phyloP scores from a whole-genome alignment of 2,888 invertebrate genomes.

The Platycheirus rosarum region DNA sequence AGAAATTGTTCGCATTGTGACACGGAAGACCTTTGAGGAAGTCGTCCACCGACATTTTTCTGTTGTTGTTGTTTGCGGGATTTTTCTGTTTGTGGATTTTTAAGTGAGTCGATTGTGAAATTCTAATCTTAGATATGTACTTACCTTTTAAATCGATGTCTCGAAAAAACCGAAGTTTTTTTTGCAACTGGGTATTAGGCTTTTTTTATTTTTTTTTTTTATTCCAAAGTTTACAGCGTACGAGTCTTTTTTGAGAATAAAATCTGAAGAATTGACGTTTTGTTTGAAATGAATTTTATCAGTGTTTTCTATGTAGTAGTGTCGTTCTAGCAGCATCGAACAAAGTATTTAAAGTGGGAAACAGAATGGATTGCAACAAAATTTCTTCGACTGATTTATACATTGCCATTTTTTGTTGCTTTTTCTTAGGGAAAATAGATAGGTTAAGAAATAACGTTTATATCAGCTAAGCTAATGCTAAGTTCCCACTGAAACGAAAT shows the following conservation, averaged over 20 bases:
- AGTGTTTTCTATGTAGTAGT: neutral
- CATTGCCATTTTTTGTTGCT: no score
- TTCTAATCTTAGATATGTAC: neutral
- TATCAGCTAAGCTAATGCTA: no score
- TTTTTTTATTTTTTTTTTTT: slow-evolving; percentile 11
- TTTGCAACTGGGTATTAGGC: no score
- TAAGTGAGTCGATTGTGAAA: neutral
- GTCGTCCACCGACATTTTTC: slow-evolving; percentile 89
- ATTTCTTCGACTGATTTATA: no score
- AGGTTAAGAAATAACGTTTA: no score
- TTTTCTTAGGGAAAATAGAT: no score
- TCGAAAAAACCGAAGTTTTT: no score
- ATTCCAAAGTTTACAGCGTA: neutral
- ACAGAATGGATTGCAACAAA: neutral
- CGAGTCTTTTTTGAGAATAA: neutral
- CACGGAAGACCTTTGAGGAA: slow-evolving; percentile 96
- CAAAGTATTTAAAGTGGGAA: neutral
- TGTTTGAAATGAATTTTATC: neutral
- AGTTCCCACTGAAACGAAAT: no score
- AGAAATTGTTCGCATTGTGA: slow-evolving; percentile 95
- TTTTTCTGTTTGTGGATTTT: neutral
- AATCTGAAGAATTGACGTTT: slow-evolving; percentile 4
- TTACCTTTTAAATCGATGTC: neutral
- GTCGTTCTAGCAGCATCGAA: neutral
- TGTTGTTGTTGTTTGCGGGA: slow-evolving; percentile 40